phyloP scores from a whole-genome alignment of 2,797 vertebrate species.

The Hydrophis major region DNA sequence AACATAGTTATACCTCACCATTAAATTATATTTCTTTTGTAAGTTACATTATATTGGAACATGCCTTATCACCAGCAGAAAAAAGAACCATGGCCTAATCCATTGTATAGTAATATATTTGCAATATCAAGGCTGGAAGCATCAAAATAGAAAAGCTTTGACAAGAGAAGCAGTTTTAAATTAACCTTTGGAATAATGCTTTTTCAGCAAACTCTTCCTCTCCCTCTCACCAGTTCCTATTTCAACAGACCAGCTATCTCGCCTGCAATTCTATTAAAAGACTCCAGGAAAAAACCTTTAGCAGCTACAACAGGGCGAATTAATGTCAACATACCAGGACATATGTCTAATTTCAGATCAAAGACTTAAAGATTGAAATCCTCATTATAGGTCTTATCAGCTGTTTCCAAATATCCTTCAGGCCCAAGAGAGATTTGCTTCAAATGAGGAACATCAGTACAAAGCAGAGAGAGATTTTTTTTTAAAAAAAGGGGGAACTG shows the following conservation, averaged over 20 bases:
- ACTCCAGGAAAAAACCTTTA: conserved; percentile 58
- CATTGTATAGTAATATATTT: not conserved
- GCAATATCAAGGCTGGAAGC: conserved; percentile 16
- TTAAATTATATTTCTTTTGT: not conserved
- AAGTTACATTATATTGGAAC: not conserved
- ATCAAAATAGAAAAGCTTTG: conserved; percentile 37
- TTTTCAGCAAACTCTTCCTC: conserved; percentile 29
- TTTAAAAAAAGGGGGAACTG: conserved; percentile 8
- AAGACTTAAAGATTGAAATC: conserved; percentile 60
- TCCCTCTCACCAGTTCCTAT: conserved; percentile 33
- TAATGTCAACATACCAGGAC: conserved; percentile 63
- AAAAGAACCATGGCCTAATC: not conserved
- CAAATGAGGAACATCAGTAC: conserved; percentile 56
- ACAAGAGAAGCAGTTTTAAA: conserved; percentile 50
- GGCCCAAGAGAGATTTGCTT: conserved; percentile 58
- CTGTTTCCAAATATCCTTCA: conserved; percentile 63
- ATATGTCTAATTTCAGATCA: conserved; percentile 65
- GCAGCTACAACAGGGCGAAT: conserved; percentile 60
- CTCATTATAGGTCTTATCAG: conserved; percentile 60
- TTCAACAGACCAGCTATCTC: conserved; percentile 33
- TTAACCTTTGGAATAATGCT: conserved; percentile 62
- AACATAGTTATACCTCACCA: not conserved
- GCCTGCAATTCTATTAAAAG: conserved; percentile 59
- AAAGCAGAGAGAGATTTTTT: conserved; percentile 19
- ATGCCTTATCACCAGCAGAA: not conserved